Conservation (phyloP, 2,888 invertebrate species). For the Mellilla xanthometata region DNA sequence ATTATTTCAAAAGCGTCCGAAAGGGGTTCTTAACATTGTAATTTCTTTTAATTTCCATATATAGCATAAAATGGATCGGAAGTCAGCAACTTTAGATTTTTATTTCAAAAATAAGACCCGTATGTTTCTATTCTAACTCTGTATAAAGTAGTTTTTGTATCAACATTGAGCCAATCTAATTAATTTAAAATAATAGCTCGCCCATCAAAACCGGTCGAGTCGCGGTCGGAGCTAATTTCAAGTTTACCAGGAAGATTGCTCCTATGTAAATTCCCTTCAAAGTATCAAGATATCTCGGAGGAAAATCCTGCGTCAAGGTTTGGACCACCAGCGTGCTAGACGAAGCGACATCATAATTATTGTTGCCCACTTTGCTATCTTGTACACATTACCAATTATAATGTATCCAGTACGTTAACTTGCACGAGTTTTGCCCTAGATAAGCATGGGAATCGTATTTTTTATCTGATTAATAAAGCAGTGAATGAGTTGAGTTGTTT, state of each 20-base stretch:
- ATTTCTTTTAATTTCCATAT: too few relatives aligned
- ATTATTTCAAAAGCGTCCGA: too few relatives aligned
- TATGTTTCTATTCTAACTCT: too few relatives aligned
- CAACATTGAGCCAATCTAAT: conserved; percentile 12
- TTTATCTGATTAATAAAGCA: too few relatives aligned
- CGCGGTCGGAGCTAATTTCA: conserved; percentile 12
- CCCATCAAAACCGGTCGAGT: conserved; percentile 12
- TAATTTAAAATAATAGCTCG: conserved; percentile 16
- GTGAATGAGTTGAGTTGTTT: too few relatives aligned
- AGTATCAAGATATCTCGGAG: conserved; percentile 11
- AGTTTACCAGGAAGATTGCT: conserved; percentile 28
- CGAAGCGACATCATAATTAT: conserved; percentile 47
- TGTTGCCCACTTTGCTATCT: conserved; percentile 37
- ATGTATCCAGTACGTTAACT: conserved; percentile 17
- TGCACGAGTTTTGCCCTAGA: conserved; percentile 7
- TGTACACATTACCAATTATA: conserved; percentile 25
- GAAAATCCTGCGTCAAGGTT: conserved; percentile 34
- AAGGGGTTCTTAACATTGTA: too few relatives aligned
- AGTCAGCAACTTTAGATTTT: too few relatives aligned
- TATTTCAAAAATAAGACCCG: too few relatives aligned
- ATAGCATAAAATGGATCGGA: too few relatives aligned
- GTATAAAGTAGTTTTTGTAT: neutral
- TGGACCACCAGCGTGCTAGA: conserved; percentile 49
- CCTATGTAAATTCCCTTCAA: conserved; percentile 28
- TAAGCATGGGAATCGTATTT: neutral